These are phyloP conservation scores for Plagiodera versicolora DNA, from an alignment of 2,888 invertebrate species.

Conservation along the genomic window DNA sequence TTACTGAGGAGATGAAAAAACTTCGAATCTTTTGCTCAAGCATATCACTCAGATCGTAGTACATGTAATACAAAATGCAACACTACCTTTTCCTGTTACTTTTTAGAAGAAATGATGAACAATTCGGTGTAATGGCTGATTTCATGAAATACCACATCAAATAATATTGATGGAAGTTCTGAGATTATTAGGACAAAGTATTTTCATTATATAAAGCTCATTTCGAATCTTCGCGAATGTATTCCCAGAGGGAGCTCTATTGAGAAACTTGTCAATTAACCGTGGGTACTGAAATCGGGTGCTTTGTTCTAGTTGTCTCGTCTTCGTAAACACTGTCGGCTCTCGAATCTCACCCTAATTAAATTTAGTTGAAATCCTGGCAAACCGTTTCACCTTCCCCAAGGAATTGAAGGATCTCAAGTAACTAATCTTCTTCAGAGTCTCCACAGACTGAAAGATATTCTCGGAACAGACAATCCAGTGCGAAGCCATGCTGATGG, in stretches of 20 bases:
- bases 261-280: not conserved
- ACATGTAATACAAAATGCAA: no score
- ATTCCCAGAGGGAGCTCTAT: not conserved
- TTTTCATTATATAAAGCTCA: no score
- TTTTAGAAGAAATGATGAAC: no score
- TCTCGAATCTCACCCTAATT: conserved; percentile 6
- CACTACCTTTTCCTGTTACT: no score
- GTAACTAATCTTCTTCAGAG: conserved; percentile 12
- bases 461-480: not conserved
- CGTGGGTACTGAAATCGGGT: not conserved
- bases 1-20: no score
- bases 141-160: no score
- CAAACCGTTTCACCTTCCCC: conserved; percentile 7
- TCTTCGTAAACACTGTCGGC: not conserved
- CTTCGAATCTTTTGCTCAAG: no score
- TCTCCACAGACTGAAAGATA: not conserved
- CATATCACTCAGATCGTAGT: no score
- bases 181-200: no score
- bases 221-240: not conserved
- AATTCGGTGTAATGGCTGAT: no score
- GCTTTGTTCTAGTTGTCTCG: not conserved
- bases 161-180: no score
- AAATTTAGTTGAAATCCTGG: conserved; percentile 13
- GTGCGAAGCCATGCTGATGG: not conserved
- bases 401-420: conserved; percentile 10